Evolutionary conservation across 2,888 invertebrate genomes (phyloP).

Genomic region (Xanthostigma xanthostigma): DNA sequence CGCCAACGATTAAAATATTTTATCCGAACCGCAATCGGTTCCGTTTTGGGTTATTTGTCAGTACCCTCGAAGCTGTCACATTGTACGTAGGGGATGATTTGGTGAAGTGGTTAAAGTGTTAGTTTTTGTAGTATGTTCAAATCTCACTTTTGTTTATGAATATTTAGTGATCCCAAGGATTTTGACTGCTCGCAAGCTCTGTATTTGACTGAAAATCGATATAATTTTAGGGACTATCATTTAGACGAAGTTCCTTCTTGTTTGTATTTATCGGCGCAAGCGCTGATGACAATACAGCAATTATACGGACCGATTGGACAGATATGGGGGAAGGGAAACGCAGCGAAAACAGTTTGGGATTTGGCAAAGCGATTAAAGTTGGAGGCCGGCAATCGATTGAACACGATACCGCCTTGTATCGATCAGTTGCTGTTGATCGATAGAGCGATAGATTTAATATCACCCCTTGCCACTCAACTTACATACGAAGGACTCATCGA

Average conservation of each 20-base stretch:
- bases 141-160: too few relatives aligned
- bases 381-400: slow-evolving; percentile 42
- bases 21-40: too few relatives aligned
- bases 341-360: slow-evolving; percentile 80
- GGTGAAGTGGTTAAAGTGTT: too few relatives aligned
- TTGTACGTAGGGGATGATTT: too few relatives aligned
- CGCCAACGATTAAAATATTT: too few relatives aligned
- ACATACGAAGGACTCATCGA: slow-evolving; percentile 97
- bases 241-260: slow-evolving; percentile 82
- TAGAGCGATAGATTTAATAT: slow-evolving; percentile 78
- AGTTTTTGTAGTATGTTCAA: too few relatives aligned
- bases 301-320: slow-evolving; percentile 80
- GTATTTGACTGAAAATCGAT: too few relatives aligned
- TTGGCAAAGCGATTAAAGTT: slow-evolving; percentile 57
- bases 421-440: slow-evolving; percentile 85
- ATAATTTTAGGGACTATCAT: slow-evolving; percentile 52
- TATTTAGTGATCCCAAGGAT: too few relatives aligned
- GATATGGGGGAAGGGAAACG: slow-evolving; percentile 78
- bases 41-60: too few relatives aligned
- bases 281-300: slow-evolving; percentile 71
- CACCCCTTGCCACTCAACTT: slow-evolving; percentile 83
- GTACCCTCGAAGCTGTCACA: too few relatives aligned
- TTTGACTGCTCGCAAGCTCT: too few relatives aligned
- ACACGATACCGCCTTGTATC: slow-evolving; percentile 36
- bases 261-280: slow-evolving; percentile 75